Conservation (phyloP, 1,140 invertebrate genomes). For the Reticulitermes speratus region DNA sequence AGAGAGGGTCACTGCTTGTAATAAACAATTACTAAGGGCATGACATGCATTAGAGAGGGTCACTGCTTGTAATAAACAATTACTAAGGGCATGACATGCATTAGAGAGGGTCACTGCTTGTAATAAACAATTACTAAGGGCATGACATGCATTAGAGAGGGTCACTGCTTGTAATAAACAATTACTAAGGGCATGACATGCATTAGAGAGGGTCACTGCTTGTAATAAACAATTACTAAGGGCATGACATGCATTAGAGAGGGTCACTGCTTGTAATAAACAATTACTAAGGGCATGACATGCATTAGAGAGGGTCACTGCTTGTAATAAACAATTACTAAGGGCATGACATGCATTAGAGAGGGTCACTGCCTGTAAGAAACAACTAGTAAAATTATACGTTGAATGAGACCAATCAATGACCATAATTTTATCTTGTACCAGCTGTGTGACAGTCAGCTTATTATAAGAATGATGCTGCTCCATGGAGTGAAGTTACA, state of each 20-base stretch:
- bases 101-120: conserved; percentile 67
- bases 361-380: too few species aligned
- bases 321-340: neutral
- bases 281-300: too few species aligned
- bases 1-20: neutral
- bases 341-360: too few species aligned
- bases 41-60: too few species aligned
- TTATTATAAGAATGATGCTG: too few species aligned
- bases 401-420: too few species aligned
- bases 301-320: neutral
- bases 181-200: neutral
- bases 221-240: conserved; percentile 39
- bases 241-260: conserved; percentile 69
- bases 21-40: neutral
- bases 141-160: neutral
- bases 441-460: too few species aligned
- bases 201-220: too few species aligned
- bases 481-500: too few species aligned
- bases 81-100: conserved; percentile 73
- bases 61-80: too few species aligned
- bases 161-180: neutral
- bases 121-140: conserved; percentile 1
- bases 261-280: conserved; percentile 66
- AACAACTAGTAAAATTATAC: too few species aligned
- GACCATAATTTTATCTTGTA: too few species aligned